phyloP scores from a whole-genome alignment of 2,888 invertebrate genomes.

The Axea sp. region DNA sequence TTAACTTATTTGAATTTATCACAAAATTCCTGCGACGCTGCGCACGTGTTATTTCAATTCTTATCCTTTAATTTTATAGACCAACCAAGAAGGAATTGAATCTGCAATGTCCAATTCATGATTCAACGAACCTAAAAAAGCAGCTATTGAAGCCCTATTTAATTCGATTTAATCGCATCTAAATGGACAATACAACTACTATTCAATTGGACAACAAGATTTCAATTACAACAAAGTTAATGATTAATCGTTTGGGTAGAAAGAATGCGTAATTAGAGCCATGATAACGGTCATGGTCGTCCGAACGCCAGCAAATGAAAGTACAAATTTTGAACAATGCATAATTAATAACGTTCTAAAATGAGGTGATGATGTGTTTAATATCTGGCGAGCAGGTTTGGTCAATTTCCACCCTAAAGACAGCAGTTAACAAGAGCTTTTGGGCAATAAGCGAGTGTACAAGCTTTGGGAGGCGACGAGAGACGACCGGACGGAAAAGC shows the following conservation, averaged over 20 bases:
- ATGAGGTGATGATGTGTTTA: conserved; percentile 61
- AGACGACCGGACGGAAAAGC: conserved; percentile 75
- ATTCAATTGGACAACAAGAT: not conserved
- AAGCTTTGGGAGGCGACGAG: conserved; percentile 76
- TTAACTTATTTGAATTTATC: no score
- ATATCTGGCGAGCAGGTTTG: conserved; percentile 55
- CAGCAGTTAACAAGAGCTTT: conserved; percentile 74
- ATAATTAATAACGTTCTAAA: conserved; percentile 55
- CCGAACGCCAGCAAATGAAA: conserved; percentile 31
- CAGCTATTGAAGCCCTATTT: no score
- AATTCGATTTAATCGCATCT: no score
- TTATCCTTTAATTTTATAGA: no score
- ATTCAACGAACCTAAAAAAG: no score
- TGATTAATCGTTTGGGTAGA: conserved; percentile 24
- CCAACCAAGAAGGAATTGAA: no score
- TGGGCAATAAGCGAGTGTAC: conserved; percentile 76
- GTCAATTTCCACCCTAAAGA: conserved; percentile 66
- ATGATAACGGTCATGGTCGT: conserved; percentile 22
- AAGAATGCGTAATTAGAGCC: conserved; percentile 14
- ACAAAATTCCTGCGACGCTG: no score
- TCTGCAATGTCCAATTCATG: no score
- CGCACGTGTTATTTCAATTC: no score
- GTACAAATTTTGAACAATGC: conserved; percentile 42
- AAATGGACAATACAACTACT: no score
- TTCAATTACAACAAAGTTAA: conserved; percentile 1